Conservation (phyloP, 2,113 vertebrate genomes). For the Hystrix cristata region DNA sequence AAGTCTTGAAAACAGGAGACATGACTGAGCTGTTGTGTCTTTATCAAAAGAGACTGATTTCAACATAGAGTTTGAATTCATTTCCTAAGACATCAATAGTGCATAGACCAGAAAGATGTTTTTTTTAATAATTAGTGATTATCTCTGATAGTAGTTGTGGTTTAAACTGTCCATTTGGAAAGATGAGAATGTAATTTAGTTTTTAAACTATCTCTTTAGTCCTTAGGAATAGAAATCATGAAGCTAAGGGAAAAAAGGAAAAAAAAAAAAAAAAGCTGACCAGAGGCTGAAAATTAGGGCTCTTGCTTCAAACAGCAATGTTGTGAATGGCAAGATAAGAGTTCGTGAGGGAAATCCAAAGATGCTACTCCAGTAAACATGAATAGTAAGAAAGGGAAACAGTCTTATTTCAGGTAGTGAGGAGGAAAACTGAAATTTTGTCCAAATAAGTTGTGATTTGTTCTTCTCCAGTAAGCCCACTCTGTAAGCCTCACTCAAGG, state of each 20-base stretch:
- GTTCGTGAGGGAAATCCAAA: not conserved
- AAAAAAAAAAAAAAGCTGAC: not conserved
- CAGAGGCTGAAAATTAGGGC: not conserved
- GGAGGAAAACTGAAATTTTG: too few species aligned
- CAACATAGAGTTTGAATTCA: conserved; percentile 56
- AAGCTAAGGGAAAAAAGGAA: not conserved
- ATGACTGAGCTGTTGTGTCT: conserved; percentile 49
- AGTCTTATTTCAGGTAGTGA: not conserved
- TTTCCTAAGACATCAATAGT: conserved; percentile 35
- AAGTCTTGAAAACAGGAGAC: conserved; percentile 39
- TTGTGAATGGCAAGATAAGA: not conserved
- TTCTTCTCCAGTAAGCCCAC: too few species aligned
- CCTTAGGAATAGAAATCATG: conserved; percentile 20
- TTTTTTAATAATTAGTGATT: conserved; percentile 29
- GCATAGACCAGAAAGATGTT: not conserved
- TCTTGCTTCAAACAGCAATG: not conserved
- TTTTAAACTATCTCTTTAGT: conserved; percentile 40
- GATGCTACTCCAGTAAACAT: not conserved
- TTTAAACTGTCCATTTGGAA: conserved; percentile 55
- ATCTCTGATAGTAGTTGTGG: not conserved
- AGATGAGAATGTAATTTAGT: conserved; percentile 43
- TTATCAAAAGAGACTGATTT: conserved; percentile 28
- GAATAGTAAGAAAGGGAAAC: too few species aligned
- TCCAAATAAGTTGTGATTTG: too few species aligned
- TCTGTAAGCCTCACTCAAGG: too few species aligned